Percentiles rank a stretch among this genome's conserved stretches.
Conservation (phyloP, 2,113 vertebrate species). For the Cavia porcellus region DNA sequence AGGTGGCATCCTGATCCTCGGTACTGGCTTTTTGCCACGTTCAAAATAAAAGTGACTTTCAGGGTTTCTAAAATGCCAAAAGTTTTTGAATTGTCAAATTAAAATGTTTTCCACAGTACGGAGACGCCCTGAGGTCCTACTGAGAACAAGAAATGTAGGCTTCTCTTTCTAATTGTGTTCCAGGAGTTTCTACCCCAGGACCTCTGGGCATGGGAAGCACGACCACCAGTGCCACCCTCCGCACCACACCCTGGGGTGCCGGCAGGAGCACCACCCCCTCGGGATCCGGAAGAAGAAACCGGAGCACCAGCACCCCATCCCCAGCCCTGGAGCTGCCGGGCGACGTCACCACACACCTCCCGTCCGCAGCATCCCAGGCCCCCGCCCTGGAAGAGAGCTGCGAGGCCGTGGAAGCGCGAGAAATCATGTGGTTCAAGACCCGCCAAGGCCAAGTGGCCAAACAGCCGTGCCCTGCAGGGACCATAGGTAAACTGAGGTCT, state of each 20-base stretch:
- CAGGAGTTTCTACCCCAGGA: constrained; percentile 92
- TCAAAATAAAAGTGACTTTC: background rate
- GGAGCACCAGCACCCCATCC: constrained; percentile 88
- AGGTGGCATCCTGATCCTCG: background rate
- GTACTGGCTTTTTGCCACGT: background rate
- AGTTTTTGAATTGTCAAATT: background rate
- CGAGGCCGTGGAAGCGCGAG: constrained; percentile 91
- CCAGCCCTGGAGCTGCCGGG: constrained; percentile 85
- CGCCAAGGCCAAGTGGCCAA: constrained; percentile 92
- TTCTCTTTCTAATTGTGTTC: constrained; percentile 76
- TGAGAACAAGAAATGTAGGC: constrained; percentile 38
- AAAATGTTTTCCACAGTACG: background rate
- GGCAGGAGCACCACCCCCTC: constrained; percentile 89
- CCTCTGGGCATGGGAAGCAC: constrained; percentile 92
- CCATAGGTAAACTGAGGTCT: constrained; percentile 88
- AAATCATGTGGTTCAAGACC: constrained; percentile 96
- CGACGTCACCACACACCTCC: constrained; percentile 85
- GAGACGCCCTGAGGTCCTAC: background rate
- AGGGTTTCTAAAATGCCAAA: background rate
- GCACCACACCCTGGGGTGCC: constrained; percentile 84
- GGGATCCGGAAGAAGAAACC: constrained; percentile 85
- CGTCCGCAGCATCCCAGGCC: constrained; percentile 90
- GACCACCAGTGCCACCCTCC: constrained; percentile 88
- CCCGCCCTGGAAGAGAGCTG: constrained; percentile 94
- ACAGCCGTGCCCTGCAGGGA: constrained; percentile 94